These are phyloP conservation scores for Allolobophora icterica DNA, from an alignment of 2,888 invertebrate species.

Conservation along the genomic window DNA sequence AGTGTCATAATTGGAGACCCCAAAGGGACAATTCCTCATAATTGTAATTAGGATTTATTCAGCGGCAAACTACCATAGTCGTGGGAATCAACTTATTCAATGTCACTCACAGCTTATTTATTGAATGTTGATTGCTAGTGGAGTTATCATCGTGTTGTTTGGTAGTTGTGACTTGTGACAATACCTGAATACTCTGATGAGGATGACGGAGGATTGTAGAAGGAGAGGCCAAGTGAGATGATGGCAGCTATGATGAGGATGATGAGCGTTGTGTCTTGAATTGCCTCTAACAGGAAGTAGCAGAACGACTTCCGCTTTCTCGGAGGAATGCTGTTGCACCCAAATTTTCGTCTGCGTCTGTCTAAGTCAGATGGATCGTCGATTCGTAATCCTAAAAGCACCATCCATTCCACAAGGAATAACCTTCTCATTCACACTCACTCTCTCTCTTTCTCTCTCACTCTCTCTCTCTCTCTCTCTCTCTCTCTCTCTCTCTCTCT, in stretches of 20 bases:
- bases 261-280: slow-evolving; percentile 98
- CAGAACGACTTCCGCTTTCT: slow-evolving; percentile 99
- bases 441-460: too few relatives aligned
- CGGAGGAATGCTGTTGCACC: slow-evolving; percentile 97
- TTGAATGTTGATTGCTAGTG: too few relatives aligned
- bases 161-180: neutral
- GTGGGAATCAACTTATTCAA: too few relatives aligned
- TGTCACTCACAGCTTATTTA: too few relatives aligned
- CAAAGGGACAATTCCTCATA: too few relatives aligned
- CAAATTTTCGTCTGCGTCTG: slow-evolving; percentile 72
- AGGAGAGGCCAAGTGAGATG: slow-evolving; percentile 93
- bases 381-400: slow-evolving; percentile 21
- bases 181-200: neutral
- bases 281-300: slow-evolving; percentile 96
- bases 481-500: too few relatives aligned
- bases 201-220: slow-evolving; percentile 61
- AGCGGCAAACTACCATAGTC: too few relatives aligned
- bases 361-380: slow-evolving; percentile 22
- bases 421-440: neutral
- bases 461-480: neutral
- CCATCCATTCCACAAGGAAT: neutral
- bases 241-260: slow-evolving; percentile 97
- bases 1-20: too few relatives aligned
- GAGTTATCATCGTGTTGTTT: neutral
- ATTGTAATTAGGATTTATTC: too few relatives aligned